These are phyloP conservation scores for Archilochus colubris DNA, from an alignment of 2,113 vertebrate genomes.

Conservation along the genomic window DNA sequence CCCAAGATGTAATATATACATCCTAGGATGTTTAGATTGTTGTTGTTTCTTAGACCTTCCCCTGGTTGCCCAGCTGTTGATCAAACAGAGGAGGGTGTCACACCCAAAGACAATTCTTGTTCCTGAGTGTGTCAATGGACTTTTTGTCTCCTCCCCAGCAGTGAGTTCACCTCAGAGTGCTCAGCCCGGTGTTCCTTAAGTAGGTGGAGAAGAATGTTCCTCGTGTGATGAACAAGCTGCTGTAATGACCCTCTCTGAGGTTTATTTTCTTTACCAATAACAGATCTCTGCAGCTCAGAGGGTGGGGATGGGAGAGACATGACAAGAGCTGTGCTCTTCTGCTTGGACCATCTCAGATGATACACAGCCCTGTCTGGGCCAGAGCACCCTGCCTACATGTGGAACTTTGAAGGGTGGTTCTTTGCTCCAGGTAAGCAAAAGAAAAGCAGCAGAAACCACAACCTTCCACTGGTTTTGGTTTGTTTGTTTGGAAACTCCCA, in stretches of 20 bases:
- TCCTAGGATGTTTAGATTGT: background rate
- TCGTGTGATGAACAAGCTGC: fast-evolving
- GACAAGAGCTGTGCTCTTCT: background rate
- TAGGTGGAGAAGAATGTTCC: background rate
- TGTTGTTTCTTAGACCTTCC: background rate
- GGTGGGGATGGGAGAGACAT: background rate
- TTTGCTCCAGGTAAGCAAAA: background rate
- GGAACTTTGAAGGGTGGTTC: background rate
- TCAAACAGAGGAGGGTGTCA: background rate
- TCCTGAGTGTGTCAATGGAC: background rate
- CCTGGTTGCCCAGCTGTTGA: background rate
- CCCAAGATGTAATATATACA: background rate
- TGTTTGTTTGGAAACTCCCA: slow-evolving; percentile 16
- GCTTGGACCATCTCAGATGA: background rate
- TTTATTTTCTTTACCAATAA: background rate
- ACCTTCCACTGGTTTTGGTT: background rate
- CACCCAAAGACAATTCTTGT: background rate
- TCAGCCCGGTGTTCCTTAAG: background rate
- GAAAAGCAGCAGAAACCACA: background rate
- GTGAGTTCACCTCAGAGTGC: background rate
- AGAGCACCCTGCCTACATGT: background rate
- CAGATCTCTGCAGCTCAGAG: background rate
- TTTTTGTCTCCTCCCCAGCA: background rate
- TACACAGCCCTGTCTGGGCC: background rate
- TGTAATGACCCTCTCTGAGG: background rate